A percentile compares a stretch with the other conserved stretches of the same genome.
Evolutionary conservation across 2,113 vertebrate species (phyloP).

Genomic region (Anolis sagrei): DNA sequence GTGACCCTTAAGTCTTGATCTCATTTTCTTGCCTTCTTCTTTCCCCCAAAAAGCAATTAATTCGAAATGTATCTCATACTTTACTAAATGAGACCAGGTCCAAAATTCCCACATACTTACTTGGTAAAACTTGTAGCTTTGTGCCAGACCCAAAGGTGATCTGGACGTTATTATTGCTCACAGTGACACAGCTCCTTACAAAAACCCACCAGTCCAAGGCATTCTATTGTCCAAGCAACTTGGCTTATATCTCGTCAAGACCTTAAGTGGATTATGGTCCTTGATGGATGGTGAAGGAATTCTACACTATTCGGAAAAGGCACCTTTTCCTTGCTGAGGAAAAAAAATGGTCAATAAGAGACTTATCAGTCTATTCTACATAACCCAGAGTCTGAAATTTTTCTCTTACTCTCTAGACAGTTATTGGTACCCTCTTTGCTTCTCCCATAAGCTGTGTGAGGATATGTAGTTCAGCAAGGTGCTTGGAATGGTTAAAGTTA

Average conservation of each 20-base stretch:
- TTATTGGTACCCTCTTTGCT: background rate
- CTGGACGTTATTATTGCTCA: background rate
- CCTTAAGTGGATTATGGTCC: too few relatives aligned
- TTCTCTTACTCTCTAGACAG: background rate
- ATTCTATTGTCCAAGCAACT: background rate
- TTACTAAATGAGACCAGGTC: background rate
- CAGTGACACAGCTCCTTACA: background rate
- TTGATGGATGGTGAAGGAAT: too few relatives aligned
- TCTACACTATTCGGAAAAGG: too few relatives aligned
- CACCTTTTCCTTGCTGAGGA: too few relatives aligned
- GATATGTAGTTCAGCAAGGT: background rate
- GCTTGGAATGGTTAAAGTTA: too few relatives aligned
- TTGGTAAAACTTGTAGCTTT: background rate
- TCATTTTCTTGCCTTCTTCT: too few relatives aligned
- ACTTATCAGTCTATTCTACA: background rate
- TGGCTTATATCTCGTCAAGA: too few relatives aligned
- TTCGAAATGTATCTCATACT: background rate
- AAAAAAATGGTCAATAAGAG: too few relatives aligned
- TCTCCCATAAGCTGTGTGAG: background rate
- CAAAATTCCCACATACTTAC: background rate
- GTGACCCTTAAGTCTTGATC: background rate
- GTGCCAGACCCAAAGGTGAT: background rate
- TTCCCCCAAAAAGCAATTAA: background rate
- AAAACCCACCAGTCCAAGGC: background rate
- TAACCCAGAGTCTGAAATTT: background rate